Conservation (phyloP, 2,113 vertebrate genomes). For the Esox niger region DNA sequence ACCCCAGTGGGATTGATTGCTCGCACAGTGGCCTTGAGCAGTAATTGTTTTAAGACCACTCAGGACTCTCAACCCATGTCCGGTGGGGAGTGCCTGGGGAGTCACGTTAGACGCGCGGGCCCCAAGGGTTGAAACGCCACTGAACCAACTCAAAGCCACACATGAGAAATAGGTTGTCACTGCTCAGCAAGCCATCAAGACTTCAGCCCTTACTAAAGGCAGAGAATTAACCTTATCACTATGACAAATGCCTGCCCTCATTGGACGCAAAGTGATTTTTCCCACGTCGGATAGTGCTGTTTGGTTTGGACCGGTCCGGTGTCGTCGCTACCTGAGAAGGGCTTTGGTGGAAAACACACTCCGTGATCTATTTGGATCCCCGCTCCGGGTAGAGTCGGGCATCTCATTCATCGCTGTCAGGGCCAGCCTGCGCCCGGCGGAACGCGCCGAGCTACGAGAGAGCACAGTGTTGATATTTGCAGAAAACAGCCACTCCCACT, state of each 20-base stretch:
- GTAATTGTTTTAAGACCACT: conserved; percentile 52
- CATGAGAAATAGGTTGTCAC: conserved; percentile 54
- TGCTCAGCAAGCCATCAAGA: conserved; percentile 51
- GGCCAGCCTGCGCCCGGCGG: conserved; percentile 29
- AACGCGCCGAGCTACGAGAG: no score
- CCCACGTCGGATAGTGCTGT: conserved; percentile 26
- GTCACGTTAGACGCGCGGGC: conserved; percentile 19
- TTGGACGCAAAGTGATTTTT: conserved; percentile 32
- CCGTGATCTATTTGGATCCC: conserved; percentile 70
- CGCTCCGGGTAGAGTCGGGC: conserved; percentile 48
- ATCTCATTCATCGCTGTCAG: conserved; percentile 71
- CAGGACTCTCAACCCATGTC: conserved; percentile 25
- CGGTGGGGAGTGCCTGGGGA: conserved; percentile 40
- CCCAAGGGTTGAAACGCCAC: conserved; percentile 31
- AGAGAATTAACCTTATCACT: conserved; percentile 59
- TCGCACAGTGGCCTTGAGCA: conserved; percentile 52
- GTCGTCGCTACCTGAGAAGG: conserved; percentile 43
- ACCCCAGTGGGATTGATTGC: conserved; percentile 47
- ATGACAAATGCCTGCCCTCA: conserved; percentile 59
- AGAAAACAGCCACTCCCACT: conserved; percentile 55
- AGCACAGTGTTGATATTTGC: conserved; percentile 38
- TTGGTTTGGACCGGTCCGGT: conserved; percentile 41
- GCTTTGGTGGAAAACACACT: conserved; percentile 54
- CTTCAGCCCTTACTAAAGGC: conserved; percentile 55
- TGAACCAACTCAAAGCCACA: conserved; percentile 39